Evolutionary conservation across 2,797 vertebrate species (phyloP).

Genomic region (Fundulus diaphanus): DNA sequence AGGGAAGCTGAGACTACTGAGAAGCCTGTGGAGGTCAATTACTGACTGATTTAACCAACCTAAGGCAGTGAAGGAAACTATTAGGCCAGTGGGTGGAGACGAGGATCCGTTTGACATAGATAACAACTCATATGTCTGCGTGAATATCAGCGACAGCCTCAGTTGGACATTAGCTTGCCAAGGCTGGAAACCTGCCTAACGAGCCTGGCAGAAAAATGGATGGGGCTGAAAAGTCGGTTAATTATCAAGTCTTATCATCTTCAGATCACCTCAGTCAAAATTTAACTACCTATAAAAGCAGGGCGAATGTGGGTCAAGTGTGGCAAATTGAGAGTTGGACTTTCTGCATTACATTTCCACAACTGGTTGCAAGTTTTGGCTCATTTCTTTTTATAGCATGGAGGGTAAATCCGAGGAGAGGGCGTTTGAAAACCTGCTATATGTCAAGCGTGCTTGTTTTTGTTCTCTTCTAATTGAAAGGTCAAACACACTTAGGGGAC

Average conservation of each 20-base stretch:
- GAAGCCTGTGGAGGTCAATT: background rate
- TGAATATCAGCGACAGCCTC: background rate
- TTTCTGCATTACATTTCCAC: background rate
- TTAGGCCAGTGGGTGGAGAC: background rate
- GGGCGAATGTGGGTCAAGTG: background rate
- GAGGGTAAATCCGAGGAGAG: background rate
- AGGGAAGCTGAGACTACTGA: background rate
- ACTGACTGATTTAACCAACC: background rate
- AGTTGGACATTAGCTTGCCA: background rate
- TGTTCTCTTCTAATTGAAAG: background rate
- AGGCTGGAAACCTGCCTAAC: background rate
- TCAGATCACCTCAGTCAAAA: background rate
- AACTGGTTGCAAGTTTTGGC: background rate
- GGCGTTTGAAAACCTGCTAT: background rate
- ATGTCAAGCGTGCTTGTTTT: background rate
- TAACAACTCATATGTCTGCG: background rate
- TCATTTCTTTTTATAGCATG: background rate
- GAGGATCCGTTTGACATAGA: background rate
- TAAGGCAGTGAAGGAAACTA: background rate
- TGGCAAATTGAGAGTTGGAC: background rate
- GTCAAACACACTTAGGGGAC: background rate
- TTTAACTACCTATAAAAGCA: background rate
- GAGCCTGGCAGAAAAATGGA: background rate
- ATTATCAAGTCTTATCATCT: background rate
- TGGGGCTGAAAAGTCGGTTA: background rate